These are phyloP conservation scores for Leuciscus waleckii DNA, from an alignment of 2,797 vertebrate species.

Conservation along the genomic window DNA sequence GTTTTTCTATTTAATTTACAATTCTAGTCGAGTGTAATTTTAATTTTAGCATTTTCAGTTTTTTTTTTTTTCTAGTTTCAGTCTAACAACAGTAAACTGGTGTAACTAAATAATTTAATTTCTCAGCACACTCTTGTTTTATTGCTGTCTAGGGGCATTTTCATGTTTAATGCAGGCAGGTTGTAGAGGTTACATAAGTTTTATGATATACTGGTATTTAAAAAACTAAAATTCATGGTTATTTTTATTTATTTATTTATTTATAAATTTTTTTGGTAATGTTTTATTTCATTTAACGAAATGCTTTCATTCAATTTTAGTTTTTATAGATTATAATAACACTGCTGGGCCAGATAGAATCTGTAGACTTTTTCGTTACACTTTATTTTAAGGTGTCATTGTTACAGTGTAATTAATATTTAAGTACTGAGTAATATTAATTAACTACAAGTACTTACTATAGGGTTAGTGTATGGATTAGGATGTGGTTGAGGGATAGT, in stretches of 20 bases:
- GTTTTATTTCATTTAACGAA: not conserved
- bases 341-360: not conserved
- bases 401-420: no score
- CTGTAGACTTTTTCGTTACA: not conserved
- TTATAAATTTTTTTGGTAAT: not conserved
- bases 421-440: no score
- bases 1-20: not conserved
- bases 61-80: not conserved
- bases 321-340: not conserved
- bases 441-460: no score
- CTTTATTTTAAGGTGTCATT: no score
- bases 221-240: not conserved
- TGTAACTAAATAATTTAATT: not conserved
- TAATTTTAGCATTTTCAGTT: not conserved
- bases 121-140: not conserved
- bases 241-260: not conserved
- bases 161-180: not conserved
- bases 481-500: no score
- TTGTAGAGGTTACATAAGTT: constrained; percentile 1
- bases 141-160: not conserved
- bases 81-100: not conserved
- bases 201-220: not conserved
- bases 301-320: not conserved
- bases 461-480: no score
- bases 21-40: not conserved